Conservation (phyloP, 2,113 vertebrate genomes). For the Pelmatolapia mariae region DNA sequence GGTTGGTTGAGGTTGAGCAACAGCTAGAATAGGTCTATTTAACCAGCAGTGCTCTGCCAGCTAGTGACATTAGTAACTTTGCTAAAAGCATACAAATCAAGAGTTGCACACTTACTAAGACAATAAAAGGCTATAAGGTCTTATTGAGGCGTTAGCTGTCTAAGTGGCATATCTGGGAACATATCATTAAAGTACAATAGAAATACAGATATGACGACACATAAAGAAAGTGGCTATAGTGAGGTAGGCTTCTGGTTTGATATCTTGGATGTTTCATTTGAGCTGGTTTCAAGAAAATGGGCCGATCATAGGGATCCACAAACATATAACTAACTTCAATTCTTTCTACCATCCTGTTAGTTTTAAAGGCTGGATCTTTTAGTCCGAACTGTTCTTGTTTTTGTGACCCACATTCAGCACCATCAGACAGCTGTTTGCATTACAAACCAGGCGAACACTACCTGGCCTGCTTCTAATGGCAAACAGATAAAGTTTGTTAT, state of each 20-base stretch:
- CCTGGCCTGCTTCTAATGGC: background rate
- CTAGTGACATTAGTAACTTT: background rate
- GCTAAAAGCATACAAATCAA: background rate
- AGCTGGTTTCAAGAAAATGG: background rate
- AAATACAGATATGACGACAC: background rate
- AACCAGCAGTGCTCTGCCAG: background rate
- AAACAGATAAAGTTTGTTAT: background rate
- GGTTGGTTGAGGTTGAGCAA: background rate
- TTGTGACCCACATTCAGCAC: background rate
- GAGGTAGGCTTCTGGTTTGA: accelerated
- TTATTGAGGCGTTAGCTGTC: background rate
- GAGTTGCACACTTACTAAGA: background rate
- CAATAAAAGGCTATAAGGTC: background rate
- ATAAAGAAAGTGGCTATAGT: background rate
- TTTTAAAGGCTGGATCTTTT: accelerated
- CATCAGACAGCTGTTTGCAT: background rate
- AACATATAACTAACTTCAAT: background rate
- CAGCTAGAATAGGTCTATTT: background rate
- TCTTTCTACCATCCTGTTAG: background rate
- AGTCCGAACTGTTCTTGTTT: background rate
- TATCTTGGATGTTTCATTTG: background rate
- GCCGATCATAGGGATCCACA: accelerated
- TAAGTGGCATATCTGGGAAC: background rate
- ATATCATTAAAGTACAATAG: background rate
- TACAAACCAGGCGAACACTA: background rate